Percentiles rank a stretch among this genome's conserved stretches.
phyloP scores from a whole-genome alignment of 2,888 invertebrate species.

The Piscicola geometra region DNA sequence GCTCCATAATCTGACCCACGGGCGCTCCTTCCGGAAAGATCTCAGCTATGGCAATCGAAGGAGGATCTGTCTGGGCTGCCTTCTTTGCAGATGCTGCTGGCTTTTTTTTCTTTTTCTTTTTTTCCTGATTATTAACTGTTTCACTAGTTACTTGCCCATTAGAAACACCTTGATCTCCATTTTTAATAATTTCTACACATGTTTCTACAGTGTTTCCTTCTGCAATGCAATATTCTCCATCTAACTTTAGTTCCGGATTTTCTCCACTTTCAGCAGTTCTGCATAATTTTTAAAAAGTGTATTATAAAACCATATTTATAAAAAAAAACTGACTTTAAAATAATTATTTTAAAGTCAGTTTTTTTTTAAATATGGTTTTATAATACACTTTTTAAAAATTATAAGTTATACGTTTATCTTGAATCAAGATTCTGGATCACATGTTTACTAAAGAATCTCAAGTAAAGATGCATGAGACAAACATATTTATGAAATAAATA shows the following conservation, averaged over 20 bases:
- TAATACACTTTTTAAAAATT: too few relatives aligned
- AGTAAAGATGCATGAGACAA: too few relatives aligned
- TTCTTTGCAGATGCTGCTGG: conserved; percentile 29
- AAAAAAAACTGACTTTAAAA: too few relatives aligned
- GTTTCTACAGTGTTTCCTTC: conserved; percentile 4
- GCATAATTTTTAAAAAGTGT: too few relatives aligned
- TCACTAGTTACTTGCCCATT: neutral
- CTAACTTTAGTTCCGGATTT: neutral
- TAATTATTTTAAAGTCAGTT: too few relatives aligned
- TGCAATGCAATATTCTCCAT: neutral
- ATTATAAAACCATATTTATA: too few relatives aligned
- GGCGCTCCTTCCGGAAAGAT: conserved; percentile 75
- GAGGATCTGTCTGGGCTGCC: conserved; percentile 59
- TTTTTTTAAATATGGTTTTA: too few relatives aligned
- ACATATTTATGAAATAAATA: too few relatives aligned
- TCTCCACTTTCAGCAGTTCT: neutral
- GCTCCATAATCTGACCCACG: conserved; percentile 81
- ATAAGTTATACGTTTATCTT: too few relatives aligned
- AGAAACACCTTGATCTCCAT: neutral
- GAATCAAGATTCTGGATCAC: too few relatives aligned
- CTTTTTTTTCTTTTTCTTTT: conserved; percentile 40
- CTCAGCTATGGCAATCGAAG: conserved; percentile 78
- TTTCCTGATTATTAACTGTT: neutral
- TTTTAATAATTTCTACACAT: too few relatives aligned
- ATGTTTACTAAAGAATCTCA: too few relatives aligned